Percentiles rank a stretch among this genome's conserved stretches.
Evolutionary conservation across 2,113 vertebrate species (phyloP).

Genomic region (Pluvianellus socialis): DNA sequence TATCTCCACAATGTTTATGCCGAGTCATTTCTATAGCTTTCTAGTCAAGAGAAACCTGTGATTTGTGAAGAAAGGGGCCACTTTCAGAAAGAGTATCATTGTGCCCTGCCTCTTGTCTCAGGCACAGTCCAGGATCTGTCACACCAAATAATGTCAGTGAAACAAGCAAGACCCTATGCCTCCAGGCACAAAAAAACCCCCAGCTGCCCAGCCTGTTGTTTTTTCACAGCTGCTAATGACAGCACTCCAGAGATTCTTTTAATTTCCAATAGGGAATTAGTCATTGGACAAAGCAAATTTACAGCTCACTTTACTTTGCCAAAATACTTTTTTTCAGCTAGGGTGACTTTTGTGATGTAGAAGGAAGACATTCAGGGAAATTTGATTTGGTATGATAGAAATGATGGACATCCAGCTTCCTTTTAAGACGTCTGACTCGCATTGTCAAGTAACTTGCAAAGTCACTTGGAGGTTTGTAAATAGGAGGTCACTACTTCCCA

Average conservation of each 20-base stretch:
- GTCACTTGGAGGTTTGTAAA: not conserved
- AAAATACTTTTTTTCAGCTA: not conserved
- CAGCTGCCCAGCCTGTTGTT: not conserved
- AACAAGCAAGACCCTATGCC: not conserved
- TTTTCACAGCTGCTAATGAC: not conserved
- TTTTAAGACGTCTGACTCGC: not conserved
- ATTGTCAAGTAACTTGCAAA: not conserved
- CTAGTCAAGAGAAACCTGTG: not conserved
- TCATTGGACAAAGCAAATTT: not conserved
- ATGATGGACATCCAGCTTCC: not conserved
- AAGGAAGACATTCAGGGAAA: not conserved
- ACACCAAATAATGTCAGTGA: not conserved
- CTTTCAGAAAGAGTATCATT: not conserved
- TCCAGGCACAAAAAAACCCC: not conserved
- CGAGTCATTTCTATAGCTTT: constrained; percentile 1
- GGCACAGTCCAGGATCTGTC: not conserved
- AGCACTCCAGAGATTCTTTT: not conserved
- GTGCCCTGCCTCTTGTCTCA: not conserved
- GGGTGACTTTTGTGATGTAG: not conserved
- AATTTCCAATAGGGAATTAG: not conserved
- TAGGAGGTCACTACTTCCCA: not conserved
- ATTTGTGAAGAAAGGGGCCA: not conserved
- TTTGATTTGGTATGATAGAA: not conserved
- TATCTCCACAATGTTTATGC: constrained; percentile 20
- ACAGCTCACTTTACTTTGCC: not conserved